phyloP scores from a whole-genome alignment of 2,888 invertebrate genomes.

The Andrena hattorfiana region DNA sequence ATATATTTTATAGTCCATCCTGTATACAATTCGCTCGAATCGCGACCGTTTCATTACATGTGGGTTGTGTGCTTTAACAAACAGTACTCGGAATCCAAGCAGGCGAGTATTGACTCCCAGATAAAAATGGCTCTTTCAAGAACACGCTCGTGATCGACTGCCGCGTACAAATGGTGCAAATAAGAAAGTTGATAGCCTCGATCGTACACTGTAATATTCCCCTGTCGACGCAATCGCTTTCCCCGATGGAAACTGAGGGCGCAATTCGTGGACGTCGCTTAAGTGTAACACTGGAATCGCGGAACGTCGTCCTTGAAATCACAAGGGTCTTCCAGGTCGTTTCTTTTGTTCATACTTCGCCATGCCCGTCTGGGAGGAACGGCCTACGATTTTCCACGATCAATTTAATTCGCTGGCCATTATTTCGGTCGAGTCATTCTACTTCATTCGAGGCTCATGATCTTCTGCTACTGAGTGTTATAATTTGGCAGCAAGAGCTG shows the following conservation, averaged over 20 bases:
- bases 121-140: constrained; percentile 55
- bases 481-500: too few relatives aligned
- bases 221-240: constrained; percentile 14
- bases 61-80: constrained; percentile 26
- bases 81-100: constrained; percentile 32
- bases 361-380: constrained; percentile 1
- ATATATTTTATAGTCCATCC: not conserved
- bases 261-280: constrained; percentile 35
- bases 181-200: constrained; percentile 48
- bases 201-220: constrained; percentile 47
- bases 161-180: constrained; percentile 38
- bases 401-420: constrained; percentile 36
- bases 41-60: constrained; percentile 13
- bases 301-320: constrained; percentile 8
- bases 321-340: not conserved
- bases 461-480: not conserved
- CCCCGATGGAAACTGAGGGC: constrained; percentile 30
- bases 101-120: constrained; percentile 38
- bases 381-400: not conserved
- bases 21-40: constrained; percentile 14
- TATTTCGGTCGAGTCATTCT: constrained; percentile 24
- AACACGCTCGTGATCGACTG: constrained; percentile 48
- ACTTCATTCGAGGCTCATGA: not conserved
- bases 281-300: constrained; percentile 1
- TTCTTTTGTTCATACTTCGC: constrained; percentile 2